phyloP scores from a whole-genome alignment of 2,797 vertebrate genomes.

The Vireo griseus region DNA sequence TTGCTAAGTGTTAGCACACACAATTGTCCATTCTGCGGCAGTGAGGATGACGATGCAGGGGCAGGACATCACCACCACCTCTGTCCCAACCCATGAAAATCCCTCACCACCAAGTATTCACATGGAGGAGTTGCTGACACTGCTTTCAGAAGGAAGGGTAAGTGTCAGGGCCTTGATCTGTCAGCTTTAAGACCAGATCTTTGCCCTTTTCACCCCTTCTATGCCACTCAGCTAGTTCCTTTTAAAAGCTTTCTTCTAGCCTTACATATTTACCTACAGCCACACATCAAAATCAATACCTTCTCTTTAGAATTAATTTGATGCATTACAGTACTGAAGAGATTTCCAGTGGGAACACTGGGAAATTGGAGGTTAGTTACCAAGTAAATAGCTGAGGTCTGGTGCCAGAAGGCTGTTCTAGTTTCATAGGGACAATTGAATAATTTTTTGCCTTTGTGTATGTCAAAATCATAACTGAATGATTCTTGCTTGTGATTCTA shows the following conservation, averaged over 20 bases:
- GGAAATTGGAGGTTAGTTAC: slow-evolving; percentile 34
- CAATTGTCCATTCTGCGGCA: not conserved
- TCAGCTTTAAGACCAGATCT: not conserved
- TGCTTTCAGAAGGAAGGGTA: not conserved
- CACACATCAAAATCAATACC: not conserved
- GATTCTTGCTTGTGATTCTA: not conserved
- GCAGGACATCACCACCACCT: not conserved
- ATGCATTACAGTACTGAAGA: not conserved
- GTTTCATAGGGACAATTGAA: not conserved
- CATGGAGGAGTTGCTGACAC: not conserved
- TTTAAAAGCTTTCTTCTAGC: not conserved
- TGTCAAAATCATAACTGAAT: not conserved
- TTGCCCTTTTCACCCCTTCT: not conserved
- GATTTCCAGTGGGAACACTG: not conserved
- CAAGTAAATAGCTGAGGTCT: slow-evolving; percentile 8
- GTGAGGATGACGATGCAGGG: not conserved
- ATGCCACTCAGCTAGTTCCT: not conserved
- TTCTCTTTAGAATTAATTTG: slow-evolving; percentile 16
- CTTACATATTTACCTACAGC: not conserved
- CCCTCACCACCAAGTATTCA: not conserved
- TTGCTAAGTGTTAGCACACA: not conserved
- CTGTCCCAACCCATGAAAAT: not conserved
- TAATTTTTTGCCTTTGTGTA: slow-evolving; percentile 1
- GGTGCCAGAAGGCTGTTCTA: not conserved
- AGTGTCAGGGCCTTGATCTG: not conserved